Percentiles rank a stretch among this genome's conserved stretches.
Conservation (phyloP, 2,113 vertebrate species). For the Tragulus kanchil region DNA sequence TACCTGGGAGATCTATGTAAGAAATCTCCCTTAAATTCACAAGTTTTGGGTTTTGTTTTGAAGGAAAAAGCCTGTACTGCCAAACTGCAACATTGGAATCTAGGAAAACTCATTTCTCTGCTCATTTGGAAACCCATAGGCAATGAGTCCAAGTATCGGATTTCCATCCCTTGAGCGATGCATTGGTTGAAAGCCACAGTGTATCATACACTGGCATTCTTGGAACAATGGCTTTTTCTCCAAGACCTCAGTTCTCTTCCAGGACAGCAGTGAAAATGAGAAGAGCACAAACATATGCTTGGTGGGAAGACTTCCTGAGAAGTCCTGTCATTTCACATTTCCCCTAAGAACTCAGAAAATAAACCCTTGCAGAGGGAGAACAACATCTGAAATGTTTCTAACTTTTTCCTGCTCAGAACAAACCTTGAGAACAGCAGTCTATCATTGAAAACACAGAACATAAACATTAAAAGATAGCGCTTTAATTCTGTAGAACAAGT, state of each 20-base stretch:
- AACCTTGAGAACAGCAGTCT: not conserved
- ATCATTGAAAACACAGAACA: not conserved
- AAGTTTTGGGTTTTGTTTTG: not conserved
- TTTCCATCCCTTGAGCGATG: constrained; percentile 54
- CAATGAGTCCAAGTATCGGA: not conserved
- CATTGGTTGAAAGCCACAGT: constrained; percentile 58
- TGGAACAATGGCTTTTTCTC: constrained; percentile 68
- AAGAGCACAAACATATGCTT: not conserved
- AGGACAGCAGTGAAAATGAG: constrained; percentile 42
- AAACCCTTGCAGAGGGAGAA: not conserved
- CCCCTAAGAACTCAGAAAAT: not conserved
- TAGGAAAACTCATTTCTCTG: not conserved
- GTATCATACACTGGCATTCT: constrained; percentile 25
- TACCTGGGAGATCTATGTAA: not conserved
- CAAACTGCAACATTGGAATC: not conserved
- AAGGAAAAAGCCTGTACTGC: accelerated
- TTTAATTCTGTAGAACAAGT: not conserved
- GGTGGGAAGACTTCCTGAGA: not conserved
- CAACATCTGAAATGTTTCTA: not conserved
- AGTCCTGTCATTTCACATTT: not conserved
- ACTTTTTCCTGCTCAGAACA: not conserved
- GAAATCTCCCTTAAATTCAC: not conserved
- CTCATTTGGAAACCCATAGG: constrained; percentile 12
- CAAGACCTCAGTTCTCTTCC: not conserved
- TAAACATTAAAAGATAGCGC: not conserved